Conservation (phyloP, 2,797 vertebrate genomes). For the Xenops minutus region DNA sequence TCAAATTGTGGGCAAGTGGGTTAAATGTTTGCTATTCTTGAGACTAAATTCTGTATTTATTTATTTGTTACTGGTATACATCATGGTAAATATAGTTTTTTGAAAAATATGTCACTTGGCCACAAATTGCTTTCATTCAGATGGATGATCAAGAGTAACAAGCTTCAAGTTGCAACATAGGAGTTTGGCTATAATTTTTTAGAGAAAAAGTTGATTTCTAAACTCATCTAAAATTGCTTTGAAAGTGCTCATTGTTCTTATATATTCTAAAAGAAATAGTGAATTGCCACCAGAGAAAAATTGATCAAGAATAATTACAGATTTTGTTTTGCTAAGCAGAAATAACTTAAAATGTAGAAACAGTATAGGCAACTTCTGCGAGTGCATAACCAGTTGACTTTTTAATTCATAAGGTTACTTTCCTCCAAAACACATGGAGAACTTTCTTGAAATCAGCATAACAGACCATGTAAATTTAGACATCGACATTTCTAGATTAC, state of each 20-base stretch:
- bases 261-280: not conserved
- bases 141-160: not conserved
- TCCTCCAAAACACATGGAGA: not conserved
- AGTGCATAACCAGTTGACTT: not conserved
- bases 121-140: not conserved
- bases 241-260: not conserved
- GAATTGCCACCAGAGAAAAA: not conserved
- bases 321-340: not conserved
- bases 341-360: not conserved
- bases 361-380: not conserved
- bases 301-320: not conserved
- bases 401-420: not conserved
- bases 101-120: not conserved
- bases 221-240: not conserved
- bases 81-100: not conserved
- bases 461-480: not conserved
- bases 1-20: not conserved
- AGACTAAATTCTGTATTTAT: not conserved
- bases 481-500: not conserved
- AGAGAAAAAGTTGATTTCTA: not conserved
- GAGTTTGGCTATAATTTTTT: not conserved
- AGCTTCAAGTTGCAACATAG: not conserved
- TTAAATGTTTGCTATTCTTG: not conserved
- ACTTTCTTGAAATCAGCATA: rapidly evolving
- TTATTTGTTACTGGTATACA: not conserved